Percentiles rank a stretch among this genome's conserved stretches.
Conservation (phyloP, 2,797 vertebrate species). For the Pantherophis alleghaniensis region DNA sequence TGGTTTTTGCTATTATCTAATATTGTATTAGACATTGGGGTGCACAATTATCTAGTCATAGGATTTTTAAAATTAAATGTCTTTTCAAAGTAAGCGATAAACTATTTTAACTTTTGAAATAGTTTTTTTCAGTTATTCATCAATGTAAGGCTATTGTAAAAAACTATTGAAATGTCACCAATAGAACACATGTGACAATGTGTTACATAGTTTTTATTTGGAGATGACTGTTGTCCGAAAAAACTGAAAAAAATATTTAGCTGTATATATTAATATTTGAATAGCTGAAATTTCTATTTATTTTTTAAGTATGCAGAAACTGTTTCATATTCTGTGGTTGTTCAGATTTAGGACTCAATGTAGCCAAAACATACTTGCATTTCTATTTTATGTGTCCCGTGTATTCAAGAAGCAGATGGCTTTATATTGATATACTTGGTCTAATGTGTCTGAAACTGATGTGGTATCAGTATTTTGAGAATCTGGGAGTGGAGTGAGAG, state of each 20-base stretch:
- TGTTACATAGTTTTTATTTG: background rate
- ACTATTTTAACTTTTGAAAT: background rate
- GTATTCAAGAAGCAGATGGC: background rate
- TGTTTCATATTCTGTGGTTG: background rate
- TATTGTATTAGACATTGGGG: background rate
- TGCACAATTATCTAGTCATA: background rate
- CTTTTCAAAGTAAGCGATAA: background rate
- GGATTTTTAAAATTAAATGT: background rate
- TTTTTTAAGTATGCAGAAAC: background rate
- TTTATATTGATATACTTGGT: background rate
- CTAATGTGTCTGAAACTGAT: background rate
- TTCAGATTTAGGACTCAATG: background rate
- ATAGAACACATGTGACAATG: background rate
- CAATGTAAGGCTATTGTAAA: background rate
- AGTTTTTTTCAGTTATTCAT: background rate
- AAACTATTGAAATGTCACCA: background rate
- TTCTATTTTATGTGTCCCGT: background rate
- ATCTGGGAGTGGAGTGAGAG: background rate
- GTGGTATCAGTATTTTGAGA: background rate
- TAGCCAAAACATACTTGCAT: background rate
- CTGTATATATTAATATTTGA: background rate
- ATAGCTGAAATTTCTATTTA: background rate
- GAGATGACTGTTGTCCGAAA: background rate
- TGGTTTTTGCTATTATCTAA: background rate
- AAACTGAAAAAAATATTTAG: background rate